Percentiles rank a stretch among this genome's conserved stretches.
Conservation (phyloP, 2,113 vertebrate genomes). For the Sceloporus tristichus region DNA sequence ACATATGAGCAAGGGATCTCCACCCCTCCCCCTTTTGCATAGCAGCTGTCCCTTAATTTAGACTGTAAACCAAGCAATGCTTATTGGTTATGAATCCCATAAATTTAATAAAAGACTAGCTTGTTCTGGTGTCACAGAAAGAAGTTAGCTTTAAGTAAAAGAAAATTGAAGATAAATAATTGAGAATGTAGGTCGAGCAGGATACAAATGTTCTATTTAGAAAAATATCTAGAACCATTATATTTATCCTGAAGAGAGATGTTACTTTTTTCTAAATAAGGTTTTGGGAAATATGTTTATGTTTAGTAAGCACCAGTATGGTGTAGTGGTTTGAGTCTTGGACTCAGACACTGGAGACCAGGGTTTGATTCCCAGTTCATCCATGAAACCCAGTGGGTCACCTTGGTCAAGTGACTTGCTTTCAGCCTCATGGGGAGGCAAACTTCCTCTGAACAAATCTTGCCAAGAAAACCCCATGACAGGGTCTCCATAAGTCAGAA, state of each 20-base stretch:
- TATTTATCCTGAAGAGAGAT: not conserved
- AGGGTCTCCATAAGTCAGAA: no score
- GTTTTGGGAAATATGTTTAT: not conserved
- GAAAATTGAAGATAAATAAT: constrained; percentile 22
- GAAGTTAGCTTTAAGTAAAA: constrained; percentile 20
- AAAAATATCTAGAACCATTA: not conserved
- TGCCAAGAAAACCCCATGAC: no score
- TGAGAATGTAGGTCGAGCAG: not conserved
- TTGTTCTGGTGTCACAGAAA: not conserved
- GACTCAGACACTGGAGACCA: no score
- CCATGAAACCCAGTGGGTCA: no score
- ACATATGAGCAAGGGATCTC: constrained; percentile 15
- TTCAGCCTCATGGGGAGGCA: no score
- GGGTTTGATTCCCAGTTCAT: no score
- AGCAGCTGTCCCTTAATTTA: not conserved
- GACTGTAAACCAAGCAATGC: constrained; percentile 18
- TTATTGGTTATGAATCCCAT: constrained; percentile 19
- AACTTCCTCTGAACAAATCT: no score
- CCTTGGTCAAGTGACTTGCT: no score
- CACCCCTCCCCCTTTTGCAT: constrained; percentile 25
- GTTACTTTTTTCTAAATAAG: constrained; percentile 10
- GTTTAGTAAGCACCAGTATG: no score
- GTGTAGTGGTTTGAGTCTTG: not conserved
- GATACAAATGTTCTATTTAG: constrained; percentile 10
- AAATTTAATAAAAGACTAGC: constrained; percentile 26